A percentile compares a stretch with the other conserved stretches of the same genome.
phyloP scores from a whole-genome alignment of 2,113 vertebrate species.

The Tachuris rubrigastra region DNA sequence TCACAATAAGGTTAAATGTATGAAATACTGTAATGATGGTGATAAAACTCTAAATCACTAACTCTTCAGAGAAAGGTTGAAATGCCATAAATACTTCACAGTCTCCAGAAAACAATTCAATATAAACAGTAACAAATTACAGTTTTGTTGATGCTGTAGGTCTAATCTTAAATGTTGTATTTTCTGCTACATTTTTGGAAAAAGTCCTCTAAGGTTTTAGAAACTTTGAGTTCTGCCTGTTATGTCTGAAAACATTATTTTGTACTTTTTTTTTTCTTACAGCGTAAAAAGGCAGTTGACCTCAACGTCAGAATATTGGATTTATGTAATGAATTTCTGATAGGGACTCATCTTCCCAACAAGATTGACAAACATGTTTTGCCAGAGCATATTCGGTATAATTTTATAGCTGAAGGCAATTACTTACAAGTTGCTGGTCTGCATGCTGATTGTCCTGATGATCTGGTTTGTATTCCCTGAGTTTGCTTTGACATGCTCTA shows the following conservation, averaged over 20 bases:
- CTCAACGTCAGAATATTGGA: constrained; percentile 91
- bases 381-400: constrained; percentile 82
- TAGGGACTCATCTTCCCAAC: constrained; percentile 85
- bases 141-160: not conserved
- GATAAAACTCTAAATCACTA: not conserved
- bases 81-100: not conserved
- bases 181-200: not conserved
- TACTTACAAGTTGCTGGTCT: constrained; percentile 83
- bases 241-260: not conserved
- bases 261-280: not conserved
- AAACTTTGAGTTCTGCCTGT: not conserved
- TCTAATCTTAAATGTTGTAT: not conserved
- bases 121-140: not conserved
- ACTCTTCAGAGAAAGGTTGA: not conserved
- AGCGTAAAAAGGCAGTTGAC: constrained; percentile 89
- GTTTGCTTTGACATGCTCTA: not conserved
- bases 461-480: constrained; percentile 79
- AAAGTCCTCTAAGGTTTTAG: not conserved
- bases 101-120: not conserved
- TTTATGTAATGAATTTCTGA: constrained; percentile 87
- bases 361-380: constrained; percentile 84
- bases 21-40: not conserved
- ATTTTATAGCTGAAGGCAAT: constrained; percentile 83
- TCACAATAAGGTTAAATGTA: not conserved
- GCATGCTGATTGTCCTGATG: constrained; percentile 86